Evolutionary conservation across 1,140 invertebrate species (phyloP).

Genomic region (Procambarus clarkii): DNA sequence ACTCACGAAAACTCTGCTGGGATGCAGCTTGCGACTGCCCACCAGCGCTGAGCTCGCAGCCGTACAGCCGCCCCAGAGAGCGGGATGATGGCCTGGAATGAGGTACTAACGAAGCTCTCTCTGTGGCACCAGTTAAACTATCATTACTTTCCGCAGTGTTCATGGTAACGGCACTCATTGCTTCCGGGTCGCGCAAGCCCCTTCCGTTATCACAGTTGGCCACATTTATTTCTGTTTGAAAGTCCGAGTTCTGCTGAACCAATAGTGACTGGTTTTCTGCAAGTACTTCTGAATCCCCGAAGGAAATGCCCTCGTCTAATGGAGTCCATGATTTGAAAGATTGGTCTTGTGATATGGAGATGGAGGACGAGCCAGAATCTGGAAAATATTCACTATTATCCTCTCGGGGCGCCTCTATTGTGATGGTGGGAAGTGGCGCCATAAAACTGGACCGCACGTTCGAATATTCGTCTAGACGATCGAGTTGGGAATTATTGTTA

Average conservation of each 20-base stretch:
- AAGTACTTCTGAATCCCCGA: background rate
- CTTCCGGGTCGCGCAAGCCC: background rate
- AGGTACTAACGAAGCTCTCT: background rate
- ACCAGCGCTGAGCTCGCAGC: background rate
- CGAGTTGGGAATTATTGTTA: background rate
- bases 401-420: background rate
- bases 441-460: background rate
- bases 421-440: background rate
- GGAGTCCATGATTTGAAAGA: background rate
- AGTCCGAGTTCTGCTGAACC: background rate
- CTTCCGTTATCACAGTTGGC: background rate
- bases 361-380: background rate
- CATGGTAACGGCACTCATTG: background rate
- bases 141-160: background rate
- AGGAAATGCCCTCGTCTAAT: background rate
- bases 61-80: background rate
- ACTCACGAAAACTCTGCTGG: background rate
- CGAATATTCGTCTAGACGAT: too few species aligned
- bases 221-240: background rate
- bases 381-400: background rate
- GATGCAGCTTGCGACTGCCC: background rate
- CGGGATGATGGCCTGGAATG: background rate
- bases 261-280: background rate
- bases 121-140: background rate
- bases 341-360: background rate